Evolutionary conservation across 2,888 invertebrate genomes (phyloP), one percentile per base, ranked within the genome.

Genomic region (Drosophila neutralis): DNA sequence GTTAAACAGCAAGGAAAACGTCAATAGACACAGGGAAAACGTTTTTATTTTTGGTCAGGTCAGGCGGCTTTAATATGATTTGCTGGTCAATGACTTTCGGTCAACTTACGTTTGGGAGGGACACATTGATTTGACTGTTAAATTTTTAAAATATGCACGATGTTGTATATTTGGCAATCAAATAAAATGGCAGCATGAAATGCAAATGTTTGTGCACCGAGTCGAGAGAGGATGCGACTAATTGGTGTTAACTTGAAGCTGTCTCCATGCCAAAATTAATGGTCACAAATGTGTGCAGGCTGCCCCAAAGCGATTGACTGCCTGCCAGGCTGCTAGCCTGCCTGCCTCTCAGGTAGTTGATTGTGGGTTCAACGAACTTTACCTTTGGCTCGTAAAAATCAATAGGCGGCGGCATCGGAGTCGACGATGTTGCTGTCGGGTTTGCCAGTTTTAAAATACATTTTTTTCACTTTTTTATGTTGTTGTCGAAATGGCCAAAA

Each of bases 311-410:
- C 40, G 42, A 40, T 24, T 35, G 36, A 15, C 45, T 71, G 24
- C 21, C 33, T 24, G 42, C 10, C 33, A 18, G 35, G 10, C 31
- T 21, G 31, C 38, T 24, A 49, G 51, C 15, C 48, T 36, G 35
- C 24, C 35, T 24, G 18, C 21, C 52, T 33, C n/a, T 42, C 72
- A 65, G 72, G 72, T 71, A 59, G 59, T 52, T 66, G 45, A 15
- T 27, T 42, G 42, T 66, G 29, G 38, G 85, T 84, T 86, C 85
- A 73, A 72, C 68, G 84, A 86, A 86, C 85, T 84, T 87, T 86
- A 73, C 82, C 77, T 87, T 84, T 77, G 76, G 49, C 71, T 80
- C 84, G 78, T 87, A 87, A 86, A 85, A 89, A 86, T 86, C 85
- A 89, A 86, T 86, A 89, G 87, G 78, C 76, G 78, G 80, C 65